These are phyloP conservation scores for Meles meles DNA, from an alignment of 2,113 vertebrate species.

Conservation along the genomic window DNA sequence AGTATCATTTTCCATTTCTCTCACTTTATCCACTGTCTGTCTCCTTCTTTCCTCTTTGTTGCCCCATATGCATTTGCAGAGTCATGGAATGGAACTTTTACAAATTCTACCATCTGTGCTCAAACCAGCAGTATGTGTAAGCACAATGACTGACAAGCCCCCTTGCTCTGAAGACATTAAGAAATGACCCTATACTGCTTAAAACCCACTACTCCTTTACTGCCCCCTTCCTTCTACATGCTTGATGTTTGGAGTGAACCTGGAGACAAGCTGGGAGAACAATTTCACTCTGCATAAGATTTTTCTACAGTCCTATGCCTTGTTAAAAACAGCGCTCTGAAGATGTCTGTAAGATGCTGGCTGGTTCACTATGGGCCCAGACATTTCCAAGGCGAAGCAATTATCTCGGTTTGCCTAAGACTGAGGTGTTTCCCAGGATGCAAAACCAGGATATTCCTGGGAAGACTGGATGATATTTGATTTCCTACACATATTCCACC, in stretches of 20 bases:
- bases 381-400: background rate
- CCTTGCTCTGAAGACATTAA: background rate
- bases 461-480: accelerated
- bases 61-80: background rate
- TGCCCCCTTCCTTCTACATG: background rate
- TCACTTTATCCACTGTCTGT: background rate
- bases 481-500: accelerated
- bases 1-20: background rate
- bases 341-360: background rate
- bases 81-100: background rate
- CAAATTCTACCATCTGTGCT: no score
- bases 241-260: background rate
- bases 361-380: background rate
- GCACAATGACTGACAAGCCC: background rate
- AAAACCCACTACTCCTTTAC: background rate
- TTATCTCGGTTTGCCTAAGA: background rate
- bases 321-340: background rate
- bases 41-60: background rate
- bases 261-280: background rate
- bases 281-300: no score
- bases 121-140: background rate
- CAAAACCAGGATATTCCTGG: background rate
- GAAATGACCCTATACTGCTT: background rate
- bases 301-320: background rate
- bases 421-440: no score